Evolutionary conservation across 2,797 vertebrate genomes (phyloP), one percentile per base, ranked within the genome.

Genomic region (Sebastes steindachneri): DNA sequence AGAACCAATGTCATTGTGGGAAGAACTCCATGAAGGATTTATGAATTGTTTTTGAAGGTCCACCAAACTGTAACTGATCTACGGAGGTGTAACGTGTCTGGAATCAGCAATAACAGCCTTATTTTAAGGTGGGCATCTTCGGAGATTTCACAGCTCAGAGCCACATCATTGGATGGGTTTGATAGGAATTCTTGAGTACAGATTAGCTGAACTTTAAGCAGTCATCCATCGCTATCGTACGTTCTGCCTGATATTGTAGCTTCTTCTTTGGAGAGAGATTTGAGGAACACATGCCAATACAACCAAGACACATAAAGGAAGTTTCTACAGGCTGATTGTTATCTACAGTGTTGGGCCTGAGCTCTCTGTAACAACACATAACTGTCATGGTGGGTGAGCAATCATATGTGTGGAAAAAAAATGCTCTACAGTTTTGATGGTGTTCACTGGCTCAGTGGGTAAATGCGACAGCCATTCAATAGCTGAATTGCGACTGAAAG

Each of bases 1-100:
- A 41, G 3, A 41, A 17, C 37, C 23, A 69, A 9, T 57, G 25
- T 31, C 35, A 2, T 28, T 37, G 11, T 35, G 15, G 17, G 15
- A 63, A 55, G 3, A 75, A 68, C 31, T 68, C 25, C 35, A 63
- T 53, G 35, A 68, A 72, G 63, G 57, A 82, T 85, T 78, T 74
- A 77, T 60, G 31, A 83, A 83, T 68, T 54, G 59, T 31, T 37
- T 77, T 79, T 84, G 10, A 81, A 73, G 70, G 75, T 84, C 74
- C 74, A 79, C 51, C 67, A 85, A 87, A 91, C 87, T 88, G 88
- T 58, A 77, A 81, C 84, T 80, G 81, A 91, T 90, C 84, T 71
- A 28, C 7, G 31, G 37, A 51, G 37, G 25, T 67, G 69, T 53
- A 64, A 66, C 70, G 45, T 88, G 89, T 41, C 70, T 35, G 4